phyloP scores from a whole-genome alignment of 2,888 invertebrate species.

The Eurytoma californica region DNA sequence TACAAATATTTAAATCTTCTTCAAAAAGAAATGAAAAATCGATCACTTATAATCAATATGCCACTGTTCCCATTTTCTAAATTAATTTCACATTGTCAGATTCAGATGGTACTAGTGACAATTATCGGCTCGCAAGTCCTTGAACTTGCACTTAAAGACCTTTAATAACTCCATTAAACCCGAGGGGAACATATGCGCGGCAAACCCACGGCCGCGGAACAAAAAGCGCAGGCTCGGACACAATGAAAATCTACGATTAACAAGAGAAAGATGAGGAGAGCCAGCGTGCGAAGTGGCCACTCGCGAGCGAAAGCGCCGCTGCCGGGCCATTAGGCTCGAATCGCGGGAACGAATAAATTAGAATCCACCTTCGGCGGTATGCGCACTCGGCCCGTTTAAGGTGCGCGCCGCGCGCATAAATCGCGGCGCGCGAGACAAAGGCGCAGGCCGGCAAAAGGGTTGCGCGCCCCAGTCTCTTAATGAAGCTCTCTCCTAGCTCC shows the following conservation, averaged over 20 bases:
- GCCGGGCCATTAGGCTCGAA: constrained; percentile 66
- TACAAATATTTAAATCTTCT: no score
- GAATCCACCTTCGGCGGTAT: constrained; percentile 38
- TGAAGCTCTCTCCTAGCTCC: constrained; percentile 41
- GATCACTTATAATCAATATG: no score
- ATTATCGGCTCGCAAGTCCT: no score
- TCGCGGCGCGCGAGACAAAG: constrained; percentile 55
- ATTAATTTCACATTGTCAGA: no score
- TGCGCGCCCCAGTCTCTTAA: constrained; percentile 49
- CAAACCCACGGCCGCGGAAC: neutral
- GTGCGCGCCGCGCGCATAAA: constrained; percentile 55
- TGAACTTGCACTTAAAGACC: neutral
- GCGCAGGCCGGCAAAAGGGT: constrained; percentile 34
- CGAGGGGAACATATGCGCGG: constrained; percentile 4
- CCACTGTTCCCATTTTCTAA: no score
- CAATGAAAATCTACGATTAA: constrained; percentile 15
- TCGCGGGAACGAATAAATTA: constrained; percentile 63
- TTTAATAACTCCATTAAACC: neutral
- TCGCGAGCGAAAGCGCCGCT: constrained; percentile 49
- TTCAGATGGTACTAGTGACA: no score
- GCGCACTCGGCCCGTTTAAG: constrained; percentile 55
- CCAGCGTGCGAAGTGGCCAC: neutral
- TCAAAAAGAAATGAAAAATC: no score
- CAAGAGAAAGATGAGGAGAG: constrained; percentile 28
- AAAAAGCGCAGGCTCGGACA: neutral